These are phyloP conservation scores for Chymomyza caudatula DNA, from an alignment of 2,888 invertebrate species.

Conservation along the genomic window DNA sequence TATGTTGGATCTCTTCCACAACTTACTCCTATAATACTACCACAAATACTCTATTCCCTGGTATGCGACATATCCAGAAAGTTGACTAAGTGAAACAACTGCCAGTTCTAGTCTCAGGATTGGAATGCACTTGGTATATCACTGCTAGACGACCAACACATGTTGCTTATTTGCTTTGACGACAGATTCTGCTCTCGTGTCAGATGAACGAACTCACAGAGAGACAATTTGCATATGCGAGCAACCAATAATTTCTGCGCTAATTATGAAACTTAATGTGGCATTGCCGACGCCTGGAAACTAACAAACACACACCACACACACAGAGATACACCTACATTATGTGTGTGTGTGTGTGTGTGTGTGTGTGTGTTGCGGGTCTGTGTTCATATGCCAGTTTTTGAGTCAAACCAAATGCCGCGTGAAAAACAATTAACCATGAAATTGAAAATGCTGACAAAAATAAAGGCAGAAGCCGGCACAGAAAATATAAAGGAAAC, in stretches of 20 bases:
- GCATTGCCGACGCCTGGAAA: constrained; percentile 43
- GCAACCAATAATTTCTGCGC: constrained; percentile 65
- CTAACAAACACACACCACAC: constrained; percentile 4
- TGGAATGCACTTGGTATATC: constrained; percentile 28
- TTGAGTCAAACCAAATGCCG: constrained; percentile 61
- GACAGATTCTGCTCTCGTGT: not conserved
- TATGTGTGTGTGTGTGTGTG: not conserved
- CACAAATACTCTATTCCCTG: not conserved
- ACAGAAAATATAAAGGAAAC: constrained; percentile 16
- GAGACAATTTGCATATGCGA: constrained; percentile 41
- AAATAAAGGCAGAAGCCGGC: constrained; percentile 18
- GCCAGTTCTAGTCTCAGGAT: constrained; percentile 32
- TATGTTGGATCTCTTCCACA: not conserved
- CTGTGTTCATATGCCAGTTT: not conserved
- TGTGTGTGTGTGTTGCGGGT: constrained; percentile 1
- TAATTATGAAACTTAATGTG: constrained; percentile 72
- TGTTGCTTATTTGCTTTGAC: constrained; percentile 58
- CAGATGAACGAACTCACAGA: not conserved
- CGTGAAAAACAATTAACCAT: constrained; percentile 74
- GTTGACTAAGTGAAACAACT: constrained; percentile 43
- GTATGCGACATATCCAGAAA: constrained; percentile 17
- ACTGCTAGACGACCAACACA: constrained; percentile 32
- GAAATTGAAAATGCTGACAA: constrained; percentile 70
- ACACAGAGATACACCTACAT: not conserved
- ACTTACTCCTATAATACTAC: not conserved